Percentiles rank a stretch among this genome's conserved stretches.
Evolutionary conservation across 1,140 invertebrate genomes (phyloP).

Genomic region (Helicoverpa zea): DNA sequence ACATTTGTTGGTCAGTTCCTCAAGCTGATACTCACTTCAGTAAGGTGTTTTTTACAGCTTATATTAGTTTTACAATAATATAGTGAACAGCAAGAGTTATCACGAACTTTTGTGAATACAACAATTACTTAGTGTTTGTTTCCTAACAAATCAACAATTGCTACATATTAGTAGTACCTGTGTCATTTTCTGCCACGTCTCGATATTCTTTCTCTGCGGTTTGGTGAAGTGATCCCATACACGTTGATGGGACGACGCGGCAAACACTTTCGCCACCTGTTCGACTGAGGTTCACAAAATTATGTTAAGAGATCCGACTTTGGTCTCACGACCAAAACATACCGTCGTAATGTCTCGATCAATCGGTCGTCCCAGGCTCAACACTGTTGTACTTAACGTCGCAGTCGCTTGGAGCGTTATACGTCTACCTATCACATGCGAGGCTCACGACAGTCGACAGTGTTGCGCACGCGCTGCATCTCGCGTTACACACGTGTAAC

Average conservation of each 20-base stretch:
- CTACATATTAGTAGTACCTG: conserved; percentile 92
- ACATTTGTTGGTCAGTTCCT: neutral
- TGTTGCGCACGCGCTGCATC: conserved; percentile 45
- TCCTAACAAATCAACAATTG: conserved; percentile 45
- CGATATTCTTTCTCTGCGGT: conserved; percentile 99
- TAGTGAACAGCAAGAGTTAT: conserved; percentile 39
- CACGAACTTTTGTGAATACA: neutral
- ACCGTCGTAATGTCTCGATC: conserved; percentile 73
- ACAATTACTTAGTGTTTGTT: conserved; percentile 7
- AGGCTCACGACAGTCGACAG: conserved; percentile 50
- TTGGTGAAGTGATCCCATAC: conserved; percentile 99
- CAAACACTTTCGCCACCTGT: conserved; percentile 99
- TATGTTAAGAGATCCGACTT: conserved; percentile 74
- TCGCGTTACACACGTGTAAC: conserved; percentile 52
- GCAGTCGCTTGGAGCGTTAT: conserved; percentile 30
- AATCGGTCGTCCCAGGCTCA: conserved; percentile 62
- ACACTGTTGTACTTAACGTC: conserved; percentile 29
- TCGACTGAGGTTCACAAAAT: conserved; percentile 92
- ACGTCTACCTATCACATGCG: conserved; percentile 55
- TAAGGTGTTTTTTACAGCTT: neutral
- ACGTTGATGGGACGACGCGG: conserved; percentile 97
- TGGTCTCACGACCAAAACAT: conserved; percentile 68
- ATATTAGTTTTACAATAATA: conserved; percentile 12
- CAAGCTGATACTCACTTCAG: conserved; percentile 15
- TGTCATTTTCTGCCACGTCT: conserved; percentile 98